phyloP scores from a whole-genome alignment of 1,140 invertebrate species.

The Neodiprion virginianus region DNA sequence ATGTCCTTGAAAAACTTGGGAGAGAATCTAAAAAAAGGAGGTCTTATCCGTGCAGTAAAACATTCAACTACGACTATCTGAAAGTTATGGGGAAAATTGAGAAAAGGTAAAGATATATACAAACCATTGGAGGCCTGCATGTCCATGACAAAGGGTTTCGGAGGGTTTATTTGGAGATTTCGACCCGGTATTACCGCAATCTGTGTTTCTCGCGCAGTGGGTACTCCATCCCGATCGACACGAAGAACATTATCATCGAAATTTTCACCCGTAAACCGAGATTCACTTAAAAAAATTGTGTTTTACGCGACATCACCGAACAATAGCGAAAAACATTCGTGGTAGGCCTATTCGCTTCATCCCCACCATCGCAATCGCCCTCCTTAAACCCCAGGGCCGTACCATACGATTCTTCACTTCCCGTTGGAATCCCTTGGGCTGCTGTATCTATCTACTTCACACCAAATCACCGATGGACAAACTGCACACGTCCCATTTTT shows the following conservation, averaged over 20 bases:
- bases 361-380: conserved; percentile 15
- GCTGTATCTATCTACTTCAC: too few species aligned
- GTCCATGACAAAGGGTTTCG: conserved; percentile 48
- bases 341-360: conserved; percentile 29
- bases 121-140: conserved; percentile 62
- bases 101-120: conserved; percentile 42
- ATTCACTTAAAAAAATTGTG: conserved; percentile 23
- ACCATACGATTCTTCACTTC: neutral
- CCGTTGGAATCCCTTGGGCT: too few species aligned
- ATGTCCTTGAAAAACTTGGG: neutral
- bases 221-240: conserved; percentile 36
- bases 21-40: conserved; percentile 3
- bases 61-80: neutral
- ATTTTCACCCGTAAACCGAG: neutral
- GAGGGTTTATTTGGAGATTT: conserved; percentile 33
- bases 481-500: too few species aligned
- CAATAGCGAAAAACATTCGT: conserved; percentile 46
- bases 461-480: too few species aligned
- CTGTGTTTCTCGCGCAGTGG: conserved; percentile 34
- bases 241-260: conserved; percentile 32
- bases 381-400: neutral
- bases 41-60: conserved; percentile 4
- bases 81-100: conserved; percentile 9
- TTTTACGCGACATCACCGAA: conserved; percentile 36
- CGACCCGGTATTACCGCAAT: conserved; percentile 48